Conservation (phyloP, 2,888 invertebrate genomes). For the Aelia acuminata region DNA sequence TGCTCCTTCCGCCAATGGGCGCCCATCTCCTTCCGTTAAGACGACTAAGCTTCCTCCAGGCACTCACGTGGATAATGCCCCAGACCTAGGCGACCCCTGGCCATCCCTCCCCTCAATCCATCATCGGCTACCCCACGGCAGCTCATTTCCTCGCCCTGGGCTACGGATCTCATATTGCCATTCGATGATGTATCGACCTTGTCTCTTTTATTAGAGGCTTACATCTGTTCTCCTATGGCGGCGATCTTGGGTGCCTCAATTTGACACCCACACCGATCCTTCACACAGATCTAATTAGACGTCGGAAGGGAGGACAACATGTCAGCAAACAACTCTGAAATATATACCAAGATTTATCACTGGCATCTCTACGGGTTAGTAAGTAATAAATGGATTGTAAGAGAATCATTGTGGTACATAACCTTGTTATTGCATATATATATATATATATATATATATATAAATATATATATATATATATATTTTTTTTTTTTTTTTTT, state of each 20-base stretch:
- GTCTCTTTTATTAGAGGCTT: constrained; percentile 34
- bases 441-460: too few relatives aligned
- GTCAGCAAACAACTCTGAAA: not conserved
- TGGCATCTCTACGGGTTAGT: not conserved
- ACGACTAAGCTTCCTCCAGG: not conserved
- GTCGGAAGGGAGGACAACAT: not conserved
- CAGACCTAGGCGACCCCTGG: not conserved
- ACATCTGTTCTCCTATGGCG: constrained; percentile 16
- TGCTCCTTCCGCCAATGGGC: not conserved
- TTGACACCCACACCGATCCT: constrained; percentile 48
- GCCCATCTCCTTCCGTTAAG: not conserved
- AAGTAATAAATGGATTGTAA: not conserved
- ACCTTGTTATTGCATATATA: too few relatives aligned
- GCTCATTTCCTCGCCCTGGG: constrained; percentile 29
- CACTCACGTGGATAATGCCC: constrained; percentile 21
- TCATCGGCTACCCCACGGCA: not conserved
- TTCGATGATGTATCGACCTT: constrained; percentile 38
- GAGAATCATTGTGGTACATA: too few relatives aligned
- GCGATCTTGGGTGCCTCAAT: constrained; percentile 40
- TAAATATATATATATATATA: too few relatives aligned
- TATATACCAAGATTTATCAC: constrained; percentile 26
- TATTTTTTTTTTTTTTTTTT: too few relatives aligned
- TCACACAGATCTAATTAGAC: constrained; percentile 26
- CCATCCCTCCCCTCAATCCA: not conserved
- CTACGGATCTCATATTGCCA: constrained; percentile 44